Percentiles rank a stretch among this genome's conserved stretches.
phyloP scores from a whole-genome alignment of 2,888 invertebrate species.

The Heteropelma amictum region DNA sequence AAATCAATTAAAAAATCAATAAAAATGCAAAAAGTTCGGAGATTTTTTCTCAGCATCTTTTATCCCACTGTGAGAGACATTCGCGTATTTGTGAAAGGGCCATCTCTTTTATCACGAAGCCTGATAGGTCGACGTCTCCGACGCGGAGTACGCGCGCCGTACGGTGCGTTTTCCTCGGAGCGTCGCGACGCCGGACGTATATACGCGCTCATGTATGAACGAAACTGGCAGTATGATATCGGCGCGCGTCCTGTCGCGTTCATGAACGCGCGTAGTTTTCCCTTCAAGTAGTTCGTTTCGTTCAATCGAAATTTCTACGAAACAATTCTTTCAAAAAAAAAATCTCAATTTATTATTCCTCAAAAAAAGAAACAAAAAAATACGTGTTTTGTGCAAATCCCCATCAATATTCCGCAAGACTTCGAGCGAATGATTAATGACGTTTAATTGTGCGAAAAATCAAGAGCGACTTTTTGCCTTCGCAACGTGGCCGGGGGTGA shows the following conservation, averaged over 20 bases:
- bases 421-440: no score
- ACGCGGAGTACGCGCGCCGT: constrained; percentile 68
- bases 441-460: not conserved
- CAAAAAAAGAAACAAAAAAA: not conserved
- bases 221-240: constrained; percentile 66
- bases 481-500: no score
- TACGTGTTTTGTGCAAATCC: no score
- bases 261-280: no score
- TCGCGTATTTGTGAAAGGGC: not conserved
- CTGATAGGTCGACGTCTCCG: constrained; percentile 66
- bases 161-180: constrained; percentile 55
- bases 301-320: not conserved
- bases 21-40: not conserved
- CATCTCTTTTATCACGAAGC: constrained; percentile 45
- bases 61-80: not conserved
- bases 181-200: constrained; percentile 62
- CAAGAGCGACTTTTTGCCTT: no score
- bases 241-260: constrained; percentile 69
- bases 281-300: constrained; percentile 36
- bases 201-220: constrained; percentile 44
- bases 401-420: not conserved
- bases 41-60: constrained; percentile 2
- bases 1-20: not conserved
- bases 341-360: not conserved
- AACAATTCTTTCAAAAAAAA: not conserved